Conservation (phyloP, 2,113 vertebrate genomes). For the western clawed frog (Xenopus tropicalis) region DNA sequence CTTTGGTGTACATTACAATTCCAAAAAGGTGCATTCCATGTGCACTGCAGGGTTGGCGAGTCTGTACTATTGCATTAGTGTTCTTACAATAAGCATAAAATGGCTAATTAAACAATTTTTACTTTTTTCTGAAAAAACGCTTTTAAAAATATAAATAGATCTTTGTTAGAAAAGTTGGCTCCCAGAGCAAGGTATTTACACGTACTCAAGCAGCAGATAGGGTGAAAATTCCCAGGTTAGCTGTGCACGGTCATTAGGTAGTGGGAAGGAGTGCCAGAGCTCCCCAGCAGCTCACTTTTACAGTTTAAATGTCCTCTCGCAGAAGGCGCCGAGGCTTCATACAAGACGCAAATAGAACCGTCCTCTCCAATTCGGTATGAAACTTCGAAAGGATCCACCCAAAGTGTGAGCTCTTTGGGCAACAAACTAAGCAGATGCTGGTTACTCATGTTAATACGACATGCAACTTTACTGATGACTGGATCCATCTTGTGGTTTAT, state of each 20-base stretch:
- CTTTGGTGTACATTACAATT: no score
- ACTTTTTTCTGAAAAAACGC: conserved; percentile 6
- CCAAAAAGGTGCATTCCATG: no score
- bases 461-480: conserved; percentile 70
- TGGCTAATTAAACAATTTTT: not conserved
- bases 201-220: conserved; percentile 12
- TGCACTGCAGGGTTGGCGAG: not conserved
- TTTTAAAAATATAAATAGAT: conserved; percentile 35
- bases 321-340: conserved; percentile 57
- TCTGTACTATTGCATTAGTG: conserved; percentile 19
- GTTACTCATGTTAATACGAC: conserved; percentile 68
- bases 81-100: conserved; percentile 17
- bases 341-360: conserved; percentile 81
- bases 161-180: conserved; percentile 27
- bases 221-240: conserved; percentile 49
- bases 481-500: conserved; percentile 87
- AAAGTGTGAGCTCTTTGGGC: conserved; percentile 79
- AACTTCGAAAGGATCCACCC: conserved; percentile 84
- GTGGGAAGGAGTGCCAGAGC: conserved; percentile 71
- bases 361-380: conserved; percentile 84
- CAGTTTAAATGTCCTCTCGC: conserved; percentile 67
- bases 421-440: conserved; percentile 69
- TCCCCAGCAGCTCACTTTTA: conserved; percentile 71
- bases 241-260: conserved; percentile 81
- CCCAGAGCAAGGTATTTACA: conserved; percentile 33